These are phyloP conservation scores for Helarctos malayanus DNA, from an alignment of 2,797 vertebrate genomes.

Conservation along the genomic window DNA sequence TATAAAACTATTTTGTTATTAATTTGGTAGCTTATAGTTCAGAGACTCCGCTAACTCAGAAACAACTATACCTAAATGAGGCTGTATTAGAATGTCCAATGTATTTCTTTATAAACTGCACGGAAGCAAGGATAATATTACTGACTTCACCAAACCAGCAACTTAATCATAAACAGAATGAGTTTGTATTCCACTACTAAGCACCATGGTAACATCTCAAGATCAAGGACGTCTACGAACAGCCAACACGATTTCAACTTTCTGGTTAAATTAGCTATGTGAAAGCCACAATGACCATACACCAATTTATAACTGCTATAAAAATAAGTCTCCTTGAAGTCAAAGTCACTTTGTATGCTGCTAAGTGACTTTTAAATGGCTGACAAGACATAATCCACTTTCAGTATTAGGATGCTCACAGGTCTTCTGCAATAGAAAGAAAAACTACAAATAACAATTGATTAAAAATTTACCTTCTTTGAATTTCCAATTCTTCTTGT, in stretches of 20 bases:
- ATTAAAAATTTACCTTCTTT: slow-evolving; percentile 93
- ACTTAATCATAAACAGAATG: not conserved
- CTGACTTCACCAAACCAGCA: not conserved
- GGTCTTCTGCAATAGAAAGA: not conserved
- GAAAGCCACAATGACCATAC: not conserved
- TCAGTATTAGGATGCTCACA: not conserved
- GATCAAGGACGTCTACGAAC: not conserved
- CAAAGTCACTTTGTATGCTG: not conserved
- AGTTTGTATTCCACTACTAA: not conserved
- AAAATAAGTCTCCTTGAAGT: not conserved
- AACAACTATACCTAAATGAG: not conserved
- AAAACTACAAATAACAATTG: not conserved
- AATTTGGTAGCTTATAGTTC: not conserved
- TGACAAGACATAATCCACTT: not conserved
- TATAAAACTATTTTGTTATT: not conserved
- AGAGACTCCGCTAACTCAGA: slow-evolving; percentile 14
- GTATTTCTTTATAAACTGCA: not conserved
- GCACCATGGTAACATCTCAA: not conserved
- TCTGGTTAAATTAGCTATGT: not conserved
- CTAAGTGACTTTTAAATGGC: slow-evolving; percentile 26
- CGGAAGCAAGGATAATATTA: not conserved
- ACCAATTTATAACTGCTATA: not conserved
- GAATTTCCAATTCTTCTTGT: slow-evolving; percentile 96
- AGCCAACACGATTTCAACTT: not conserved
- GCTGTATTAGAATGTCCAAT: slow-evolving; percentile 1